Percentiles rank a stretch among this genome's conserved stretches.
phyloP scores from a whole-genome alignment of 1,140 invertebrate genomes.

The Drosophila ironensis region DNA sequence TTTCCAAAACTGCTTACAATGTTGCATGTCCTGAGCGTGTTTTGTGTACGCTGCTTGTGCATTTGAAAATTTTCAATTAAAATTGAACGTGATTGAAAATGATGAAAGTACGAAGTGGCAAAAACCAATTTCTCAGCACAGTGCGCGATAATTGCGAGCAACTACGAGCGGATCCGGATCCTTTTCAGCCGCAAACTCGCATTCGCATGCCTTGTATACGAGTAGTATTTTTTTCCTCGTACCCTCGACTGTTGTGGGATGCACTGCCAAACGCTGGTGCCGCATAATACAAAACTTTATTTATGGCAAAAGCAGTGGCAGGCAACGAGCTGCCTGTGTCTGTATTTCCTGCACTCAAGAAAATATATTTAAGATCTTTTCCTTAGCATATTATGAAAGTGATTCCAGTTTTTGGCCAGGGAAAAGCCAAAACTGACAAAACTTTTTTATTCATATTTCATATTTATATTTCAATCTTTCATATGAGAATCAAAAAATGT shows the following conservation, averaged over 20 bases:
- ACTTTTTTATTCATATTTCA: too few relatives aligned
- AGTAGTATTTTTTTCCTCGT: too few relatives aligned
- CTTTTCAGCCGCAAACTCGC: conserved; percentile 7
- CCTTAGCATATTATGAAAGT: too few relatives aligned
- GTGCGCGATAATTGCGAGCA: conserved; percentile 71
- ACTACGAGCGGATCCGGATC: conserved; percentile 19
- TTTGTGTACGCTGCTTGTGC: conserved; percentile 27
- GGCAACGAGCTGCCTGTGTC: conserved; percentile 34
- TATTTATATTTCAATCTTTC: too few relatives aligned
- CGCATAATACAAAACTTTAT: conserved; percentile 75
- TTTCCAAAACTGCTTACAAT: conserved; percentile 6
- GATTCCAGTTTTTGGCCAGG: too few relatives aligned
- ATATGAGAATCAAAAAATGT: too few relatives aligned
- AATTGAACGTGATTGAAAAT: conserved; percentile 80
- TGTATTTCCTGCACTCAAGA: not conserved
- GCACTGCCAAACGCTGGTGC: conserved; percentile 72
- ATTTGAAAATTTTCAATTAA: conserved; percentile 76
- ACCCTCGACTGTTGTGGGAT: conserved; percentile 70
- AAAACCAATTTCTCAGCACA: conserved; percentile 79
- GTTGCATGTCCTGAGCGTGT: conserved; percentile 21
- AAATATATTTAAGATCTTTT: not conserved
- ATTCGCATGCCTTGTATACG: conserved; percentile 8
- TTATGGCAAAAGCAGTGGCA: conserved; percentile 70
- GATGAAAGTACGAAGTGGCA: conserved; percentile 79
- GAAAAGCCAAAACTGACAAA: too few relatives aligned